Conservation (phyloP, 2,113 vertebrate genomes). For the Labrus mixtus region DNA sequence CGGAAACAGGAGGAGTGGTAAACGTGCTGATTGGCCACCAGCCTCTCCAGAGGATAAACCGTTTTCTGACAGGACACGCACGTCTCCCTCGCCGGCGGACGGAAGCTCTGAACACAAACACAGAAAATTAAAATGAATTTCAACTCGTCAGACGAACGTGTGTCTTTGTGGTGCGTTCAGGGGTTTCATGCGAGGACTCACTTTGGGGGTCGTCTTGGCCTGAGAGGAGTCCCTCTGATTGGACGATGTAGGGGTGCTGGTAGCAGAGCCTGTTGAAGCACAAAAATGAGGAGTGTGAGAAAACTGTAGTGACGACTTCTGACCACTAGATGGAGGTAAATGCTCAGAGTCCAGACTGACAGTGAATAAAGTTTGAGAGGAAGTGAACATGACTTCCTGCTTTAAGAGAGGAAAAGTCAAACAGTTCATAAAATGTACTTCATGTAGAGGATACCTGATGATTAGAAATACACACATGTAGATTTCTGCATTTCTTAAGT, state of each 20-base stretch:
- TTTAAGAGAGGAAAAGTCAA: too few relatives aligned
- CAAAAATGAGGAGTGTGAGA: not conserved
- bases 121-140: slow-evolving; percentile 24
- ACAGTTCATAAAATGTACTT: too few relatives aligned
- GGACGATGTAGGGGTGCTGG: slow-evolving; percentile 28
- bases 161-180: fast-evolving
- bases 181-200: slow-evolving; percentile 38
- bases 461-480: too few relatives aligned
- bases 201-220: slow-evolving; percentile 70
- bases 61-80: slow-evolving; percentile 95
- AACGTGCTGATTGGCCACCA: slow-evolving; percentile 95
- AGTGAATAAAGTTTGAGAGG: too few relatives aligned
- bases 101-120: slow-evolving; percentile 85
- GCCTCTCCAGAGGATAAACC: slow-evolving; percentile 95
- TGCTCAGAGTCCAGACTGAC: not conserved
- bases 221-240: slow-evolving; percentile 69
- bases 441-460: too few relatives aligned
- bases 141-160: not conserved
- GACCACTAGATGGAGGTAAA: slow-evolving; percentile 59
- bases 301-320: not conserved
- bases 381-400: too few relatives aligned
- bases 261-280: slow-evolving; percentile 40
- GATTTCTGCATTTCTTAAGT: too few relatives aligned
- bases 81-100: slow-evolving; percentile 86
- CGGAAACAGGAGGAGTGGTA: slow-evolving; percentile 96